Base-by-base conservation (phyloP, 2,113 vertebrate species). In the Orthochromis malagaraziensis region DNA sequence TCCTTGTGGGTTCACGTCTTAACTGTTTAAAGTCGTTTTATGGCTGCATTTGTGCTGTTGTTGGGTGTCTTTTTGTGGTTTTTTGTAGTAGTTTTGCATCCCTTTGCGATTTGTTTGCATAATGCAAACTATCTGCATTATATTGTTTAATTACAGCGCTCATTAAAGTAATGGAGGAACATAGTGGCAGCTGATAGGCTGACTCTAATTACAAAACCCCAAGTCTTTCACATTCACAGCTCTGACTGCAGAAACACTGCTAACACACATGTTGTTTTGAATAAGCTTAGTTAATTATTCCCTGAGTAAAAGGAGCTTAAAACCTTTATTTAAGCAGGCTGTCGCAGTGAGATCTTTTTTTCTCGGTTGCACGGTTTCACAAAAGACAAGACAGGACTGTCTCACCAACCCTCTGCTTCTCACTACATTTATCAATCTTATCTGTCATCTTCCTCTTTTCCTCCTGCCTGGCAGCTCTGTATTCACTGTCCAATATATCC, bases 1-100 rank as follows among this genome's bases (percentile, higher is more conserved):
- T 14, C 11, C 21, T 0, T 45, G 68, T 1, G 5, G n/a, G n/a
- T 1, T 9, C 63, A 40, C 12, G 0, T 1, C 1, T 68, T 68
- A 40, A 21, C 1, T 40, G 6, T 10, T 70, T 42, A 42, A 24
- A 70, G 65, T 16, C 1, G 0, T 70, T 70, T 42, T 42, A 38
- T 70, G 2, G 38, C 21, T 73, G 65, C 38, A 45, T 73, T 16
- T 26, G 38, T 16, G 5, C 6, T 14, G 12, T 42, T 42, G n/a
- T 40, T 24, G 5, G 38, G 35, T 42, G n/a, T 70, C 14, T 65
- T 65, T 65, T n/a, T 63, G 58, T 1, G 26, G 0, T 2, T 35
- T 63, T 63, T 65, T 68, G 63, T 2, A 17, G 38, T 45, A 42
- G 6, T 45, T 73, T 45, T 73, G 65, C 65, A 42, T 9, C 31